Percentiles rank a stretch among this genome's conserved stretches.
Evolutionary conservation across 1,140 invertebrate genomes (phyloP).

Genomic region (Panagrolaimus sp.): DNA sequence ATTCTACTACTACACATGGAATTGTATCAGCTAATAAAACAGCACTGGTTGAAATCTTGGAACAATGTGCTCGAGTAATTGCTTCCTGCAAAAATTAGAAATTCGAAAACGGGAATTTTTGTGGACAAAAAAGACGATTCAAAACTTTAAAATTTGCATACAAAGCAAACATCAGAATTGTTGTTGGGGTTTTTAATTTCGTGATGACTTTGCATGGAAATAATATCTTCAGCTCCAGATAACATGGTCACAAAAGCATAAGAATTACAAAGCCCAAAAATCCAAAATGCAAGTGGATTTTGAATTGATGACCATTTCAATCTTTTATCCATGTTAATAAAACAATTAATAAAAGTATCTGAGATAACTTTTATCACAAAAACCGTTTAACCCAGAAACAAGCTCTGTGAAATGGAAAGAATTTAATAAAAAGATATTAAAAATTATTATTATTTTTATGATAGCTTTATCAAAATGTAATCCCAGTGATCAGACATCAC

Average conservation of each 20-base stretch:
- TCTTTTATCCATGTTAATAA: no score
- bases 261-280: conserved; percentile 40
- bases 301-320: not conserved
- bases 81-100: conserved; percentile 29
- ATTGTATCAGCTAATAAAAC: conserved; percentile 50
- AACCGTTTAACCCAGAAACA: no score
- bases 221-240: conserved; percentile 37
- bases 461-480: no score
- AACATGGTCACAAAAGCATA: conserved; percentile 41
- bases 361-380: no score
- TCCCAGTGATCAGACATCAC: no score
- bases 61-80: conserved; percentile 27
- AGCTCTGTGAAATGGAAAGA: no score
- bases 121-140: not conserved
- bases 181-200: not conserved
- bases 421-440: no score
- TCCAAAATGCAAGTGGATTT: conserved; percentile 24
- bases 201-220: conserved; percentile 4
- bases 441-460: no score
- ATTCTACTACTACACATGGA: conserved; percentile 41
- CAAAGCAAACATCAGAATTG: not conserved
- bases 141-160: not conserved
- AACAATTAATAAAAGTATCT: no score
- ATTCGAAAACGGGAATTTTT: not conserved
- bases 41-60: conserved; percentile 41